Conservation (phyloP, 2,797 vertebrate genomes). For the Emydoidea blandingii region DNA sequence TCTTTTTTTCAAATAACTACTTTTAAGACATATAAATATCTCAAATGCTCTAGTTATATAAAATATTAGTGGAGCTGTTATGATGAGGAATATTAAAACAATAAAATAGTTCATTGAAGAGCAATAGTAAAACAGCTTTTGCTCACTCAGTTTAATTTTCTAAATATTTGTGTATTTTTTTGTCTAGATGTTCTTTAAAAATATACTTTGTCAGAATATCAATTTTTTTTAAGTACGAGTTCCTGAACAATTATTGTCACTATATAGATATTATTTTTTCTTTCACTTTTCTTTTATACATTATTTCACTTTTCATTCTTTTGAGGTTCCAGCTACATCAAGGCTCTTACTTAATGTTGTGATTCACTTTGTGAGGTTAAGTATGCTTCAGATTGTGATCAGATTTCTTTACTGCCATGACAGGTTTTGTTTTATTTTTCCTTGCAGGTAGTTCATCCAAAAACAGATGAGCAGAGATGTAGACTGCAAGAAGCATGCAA, state of each 20-base stretch:
- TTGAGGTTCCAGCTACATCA: neutral
- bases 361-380: conserved; percentile 15
- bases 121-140: neutral
- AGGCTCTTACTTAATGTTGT: neutral
- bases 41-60: neutral
- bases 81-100: neutral
- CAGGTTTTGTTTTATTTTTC: conserved; percentile 51
- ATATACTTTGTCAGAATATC: neutral
- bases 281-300: neutral
- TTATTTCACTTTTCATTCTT: neutral
- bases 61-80: neutral
- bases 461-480: conserved; percentile 96
- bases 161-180: neutral
- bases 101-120: neutral
- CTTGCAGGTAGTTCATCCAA: conserved; percentile 92
- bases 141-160: neutral
- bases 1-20: neutral
- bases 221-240: neutral
- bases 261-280: neutral
- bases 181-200: neutral
- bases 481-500: conserved; percentile 96
- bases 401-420: conserved; percentile 7
- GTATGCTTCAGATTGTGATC: neutral
- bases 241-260: neutral
- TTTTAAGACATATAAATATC: neutral